These are phyloP conservation scores for Rotaria sp. DNA, from an alignment of 2,888 invertebrate genomes.

Conservation along the genomic window DNA sequence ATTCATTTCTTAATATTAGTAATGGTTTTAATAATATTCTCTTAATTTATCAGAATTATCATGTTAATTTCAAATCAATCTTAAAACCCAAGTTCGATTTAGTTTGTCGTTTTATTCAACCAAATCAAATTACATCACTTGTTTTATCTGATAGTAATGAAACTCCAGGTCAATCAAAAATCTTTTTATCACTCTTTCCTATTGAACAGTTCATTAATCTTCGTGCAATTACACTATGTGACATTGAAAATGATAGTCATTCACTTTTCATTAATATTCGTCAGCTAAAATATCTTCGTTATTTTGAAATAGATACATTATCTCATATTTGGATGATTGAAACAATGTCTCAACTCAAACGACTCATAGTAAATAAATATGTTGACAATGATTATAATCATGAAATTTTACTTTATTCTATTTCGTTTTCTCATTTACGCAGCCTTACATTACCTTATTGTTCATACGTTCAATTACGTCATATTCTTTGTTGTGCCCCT, in stretches of 20 bases:
- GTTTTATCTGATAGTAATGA: too few species aligned
- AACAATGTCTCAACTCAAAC: background rate
- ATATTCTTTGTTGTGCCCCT: background rate
- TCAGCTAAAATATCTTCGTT: background rate
- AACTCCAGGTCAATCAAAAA: too few species aligned
- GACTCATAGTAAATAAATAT: background rate
- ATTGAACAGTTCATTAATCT: too few species aligned
- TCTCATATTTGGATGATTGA: background rate
- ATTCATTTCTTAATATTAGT: too few species aligned
- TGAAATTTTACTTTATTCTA: background rate
- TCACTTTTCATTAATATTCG: background rate
- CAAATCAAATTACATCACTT: too few species aligned
- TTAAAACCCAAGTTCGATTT: too few species aligned
- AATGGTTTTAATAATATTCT: too few species aligned
- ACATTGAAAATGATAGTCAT: background rate
- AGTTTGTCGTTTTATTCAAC: too few species aligned
- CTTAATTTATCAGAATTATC: too few species aligned
- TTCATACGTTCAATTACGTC: background rate
- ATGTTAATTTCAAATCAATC: too few species aligned
- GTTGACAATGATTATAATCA: background rate
- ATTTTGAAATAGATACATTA: background rate
- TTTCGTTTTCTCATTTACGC: background rate
- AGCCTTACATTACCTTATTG: background rate
- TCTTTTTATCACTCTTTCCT: too few species aligned
- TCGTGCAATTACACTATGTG: background rate